Conservation (phyloP, 2,113 vertebrate species). For the Pelvicachromis taeniatus region DNA sequence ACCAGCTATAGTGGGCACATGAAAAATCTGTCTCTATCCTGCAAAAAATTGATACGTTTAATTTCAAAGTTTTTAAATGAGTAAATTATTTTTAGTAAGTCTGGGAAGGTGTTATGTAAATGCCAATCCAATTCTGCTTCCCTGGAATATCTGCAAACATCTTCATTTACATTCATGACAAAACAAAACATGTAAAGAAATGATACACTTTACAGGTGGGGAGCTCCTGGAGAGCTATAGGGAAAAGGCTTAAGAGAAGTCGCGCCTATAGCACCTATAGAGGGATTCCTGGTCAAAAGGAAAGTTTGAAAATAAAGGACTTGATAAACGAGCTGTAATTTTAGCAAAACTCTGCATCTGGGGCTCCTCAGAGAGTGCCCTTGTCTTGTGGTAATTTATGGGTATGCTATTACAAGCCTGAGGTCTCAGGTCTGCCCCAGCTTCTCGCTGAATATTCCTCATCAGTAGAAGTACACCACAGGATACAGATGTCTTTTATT, state of each 20-base stretch:
- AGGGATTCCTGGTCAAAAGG: conserved; percentile 33
- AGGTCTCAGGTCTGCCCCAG: conserved; percentile 46
- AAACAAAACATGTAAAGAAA: not conserved
- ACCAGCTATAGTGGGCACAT: not conserved
- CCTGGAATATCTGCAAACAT: not conserved
- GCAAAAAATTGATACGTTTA: not conserved
- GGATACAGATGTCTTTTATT: conserved; percentile 3
- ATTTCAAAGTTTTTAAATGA: not conserved
- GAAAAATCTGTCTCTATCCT: not conserved
- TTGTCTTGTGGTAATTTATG: conserved; percentile 67
- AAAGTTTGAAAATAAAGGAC: conserved; percentile 45
- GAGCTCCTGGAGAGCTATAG: not conserved
- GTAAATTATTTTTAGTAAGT: not conserved
- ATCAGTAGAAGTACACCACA: conserved; percentile 9
- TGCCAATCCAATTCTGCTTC: not conserved
- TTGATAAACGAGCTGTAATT: conserved; percentile 71
- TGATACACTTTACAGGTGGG: not conserved
- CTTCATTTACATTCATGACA: no score
- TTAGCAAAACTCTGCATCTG: conserved; percentile 42
- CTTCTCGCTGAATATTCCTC: conserved; percentile 40
- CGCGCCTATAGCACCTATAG: conserved; percentile 10
- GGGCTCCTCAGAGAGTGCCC: conserved; percentile 53
- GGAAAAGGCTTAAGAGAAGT: conserved; percentile 10
- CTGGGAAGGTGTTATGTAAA: not conserved
- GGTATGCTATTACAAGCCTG: conserved; percentile 42